Base-by-base conservation (phyloP, 2,797 vertebrate species). In the Pseudomugil tenellus region DNA sequence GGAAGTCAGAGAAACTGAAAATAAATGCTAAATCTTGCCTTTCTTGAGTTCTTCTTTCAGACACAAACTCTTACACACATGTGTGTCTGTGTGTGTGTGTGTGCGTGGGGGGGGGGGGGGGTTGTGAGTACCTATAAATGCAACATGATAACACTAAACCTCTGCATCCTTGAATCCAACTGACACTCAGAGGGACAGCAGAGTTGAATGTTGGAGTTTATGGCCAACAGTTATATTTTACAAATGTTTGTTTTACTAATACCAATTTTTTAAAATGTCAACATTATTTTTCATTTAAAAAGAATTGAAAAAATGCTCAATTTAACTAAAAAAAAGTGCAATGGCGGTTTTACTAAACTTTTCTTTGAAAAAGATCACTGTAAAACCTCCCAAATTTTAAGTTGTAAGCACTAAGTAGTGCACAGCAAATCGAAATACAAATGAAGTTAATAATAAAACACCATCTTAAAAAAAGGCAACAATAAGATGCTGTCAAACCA, bases 391-490 rank as follows among this genome's bases (percentile, higher is more conserved):
- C 71, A 29, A 31, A 29, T 57, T 46, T 53, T 14, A 39, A 23
- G 12, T 26, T 57, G 2, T 64, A 46, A 63, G 11, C 7, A 39
- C n/a, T 56, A 29, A 69, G 54, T 14, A n/a, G 29, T 55, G 31
- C 39, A 34, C 4, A 12, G 29, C 76, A 71, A 86, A 23, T 83
- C 70, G 73, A 57, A 53, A 23, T 1, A 3, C n/a, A 69, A 57
- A 67, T 51, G 72, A 58, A n/a, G n/a, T 51, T 59, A 62, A 17
- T 58, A 39, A 37, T 57, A 29, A 39, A 29, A 29, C 29, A 29
- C 39, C 52, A 58, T 39, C 49, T 56, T 17, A 63, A 76, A 63
- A 58, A 19, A 8, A 64, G 31, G 46, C 19, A 70, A 61, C 16
- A 54, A n/a, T 55, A 23, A 70, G 67, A 51, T 39, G 13, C 37